phyloP scores from a whole-genome alignment of 2,113 vertebrate genomes.

The Blennius ocellaris region DNA sequence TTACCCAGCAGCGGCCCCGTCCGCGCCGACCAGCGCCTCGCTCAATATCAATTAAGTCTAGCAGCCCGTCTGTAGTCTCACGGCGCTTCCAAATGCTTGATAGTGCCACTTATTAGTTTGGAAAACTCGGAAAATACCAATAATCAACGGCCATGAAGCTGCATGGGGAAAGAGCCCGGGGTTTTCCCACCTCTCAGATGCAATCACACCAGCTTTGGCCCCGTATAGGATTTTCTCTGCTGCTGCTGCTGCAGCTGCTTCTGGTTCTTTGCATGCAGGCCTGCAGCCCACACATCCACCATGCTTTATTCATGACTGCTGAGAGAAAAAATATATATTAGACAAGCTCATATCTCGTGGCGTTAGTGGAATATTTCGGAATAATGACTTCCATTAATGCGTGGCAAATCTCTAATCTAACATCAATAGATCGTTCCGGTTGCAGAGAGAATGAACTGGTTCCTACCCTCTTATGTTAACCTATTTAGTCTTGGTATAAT shows the following conservation, averaged over 20 bases:
- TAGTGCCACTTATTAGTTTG: constrained; percentile 99
- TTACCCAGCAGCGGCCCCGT: constrained; percentile 98
- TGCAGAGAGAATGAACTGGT: constrained; percentile 27
- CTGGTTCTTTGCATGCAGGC: constrained; percentile 22
- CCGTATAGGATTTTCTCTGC: constrained; percentile 43
- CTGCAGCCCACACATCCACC: not conserved
- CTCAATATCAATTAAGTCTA: constrained; percentile 99
- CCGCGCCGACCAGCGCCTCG: constrained; percentile 93
- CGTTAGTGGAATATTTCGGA: not conserved
- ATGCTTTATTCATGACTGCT: constrained; percentile 8
- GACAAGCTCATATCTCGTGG: not conserved
- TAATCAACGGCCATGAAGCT: constrained; percentile 91
- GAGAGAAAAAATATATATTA: constrained; percentile 1
- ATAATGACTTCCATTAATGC: constrained; percentile 36
- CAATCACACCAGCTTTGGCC: constrained; percentile 51
- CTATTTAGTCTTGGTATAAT: constrained; percentile 86
- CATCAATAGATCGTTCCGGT: constrained; percentile 21
- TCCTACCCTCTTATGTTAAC: constrained; percentile 27
- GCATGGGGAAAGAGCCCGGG: constrained; percentile 58
- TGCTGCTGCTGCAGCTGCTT: constrained; percentile 5
- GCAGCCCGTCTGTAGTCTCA: constrained; percentile 95
- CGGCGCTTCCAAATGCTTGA: constrained; percentile 94
- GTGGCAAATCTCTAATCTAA: constrained; percentile 16
- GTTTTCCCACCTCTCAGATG: constrained; percentile 60
- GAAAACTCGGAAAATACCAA: constrained; percentile 99